Evolutionary conservation across 2,113 vertebrate genomes (phyloP).

Genomic region (Carassius carassius): DNA sequence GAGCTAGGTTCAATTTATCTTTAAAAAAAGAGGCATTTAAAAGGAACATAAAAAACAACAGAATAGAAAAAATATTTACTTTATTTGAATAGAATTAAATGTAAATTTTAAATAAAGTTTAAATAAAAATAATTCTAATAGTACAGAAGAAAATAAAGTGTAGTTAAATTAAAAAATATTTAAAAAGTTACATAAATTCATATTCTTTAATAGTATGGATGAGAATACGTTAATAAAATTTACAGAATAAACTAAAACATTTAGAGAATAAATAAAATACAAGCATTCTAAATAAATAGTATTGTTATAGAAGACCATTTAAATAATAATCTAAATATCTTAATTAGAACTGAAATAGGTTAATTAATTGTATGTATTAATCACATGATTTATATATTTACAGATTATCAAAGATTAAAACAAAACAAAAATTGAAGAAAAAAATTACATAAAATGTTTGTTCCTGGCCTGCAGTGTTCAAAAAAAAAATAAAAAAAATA

Average conservation of each 20-base stretch:
- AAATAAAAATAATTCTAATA: not conserved
- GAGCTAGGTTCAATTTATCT: not conserved
- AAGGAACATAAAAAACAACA: not conserved
- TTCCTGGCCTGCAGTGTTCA: slow-evolving; percentile 6
- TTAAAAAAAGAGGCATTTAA: not conserved
- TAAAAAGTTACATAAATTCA: no score
- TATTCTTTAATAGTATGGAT: not conserved
- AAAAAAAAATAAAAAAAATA: not conserved
- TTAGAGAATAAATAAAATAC: no score
- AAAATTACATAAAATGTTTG: not conserved
- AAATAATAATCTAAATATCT: not conserved
- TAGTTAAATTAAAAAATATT: not conserved
- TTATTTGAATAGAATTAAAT: not conserved
- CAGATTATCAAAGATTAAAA: not conserved
- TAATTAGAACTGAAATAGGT: not conserved
- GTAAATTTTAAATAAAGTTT: not conserved
- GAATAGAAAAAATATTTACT: not conserved
- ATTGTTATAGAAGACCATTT: no score
- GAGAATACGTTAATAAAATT: not conserved
- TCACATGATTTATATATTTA: no score
- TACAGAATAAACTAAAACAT: not conserved
- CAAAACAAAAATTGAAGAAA: not conserved
- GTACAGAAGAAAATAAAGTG: not conserved
- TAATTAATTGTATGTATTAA: no score
- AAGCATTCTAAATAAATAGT: not conserved